phyloP scores from a whole-genome alignment of 2,888 invertebrate species.

The Pristionchus arcanus region DNA sequence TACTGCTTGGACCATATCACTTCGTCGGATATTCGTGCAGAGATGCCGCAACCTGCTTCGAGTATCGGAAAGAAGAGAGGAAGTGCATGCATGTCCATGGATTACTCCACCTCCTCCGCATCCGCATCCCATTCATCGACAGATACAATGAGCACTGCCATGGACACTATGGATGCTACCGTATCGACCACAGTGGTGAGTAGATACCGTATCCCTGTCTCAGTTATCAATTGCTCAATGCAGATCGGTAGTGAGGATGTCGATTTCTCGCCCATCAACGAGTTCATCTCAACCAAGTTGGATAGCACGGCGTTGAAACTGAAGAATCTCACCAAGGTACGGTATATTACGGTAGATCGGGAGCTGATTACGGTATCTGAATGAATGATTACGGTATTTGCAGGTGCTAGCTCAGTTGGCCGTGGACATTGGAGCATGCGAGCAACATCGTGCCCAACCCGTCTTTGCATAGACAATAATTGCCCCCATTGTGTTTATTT shows the following conservation, averaged over 20 bases:
- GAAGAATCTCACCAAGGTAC: constrained; percentile 29
- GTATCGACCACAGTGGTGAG: background rate
- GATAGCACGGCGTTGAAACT: constrained; percentile 45
- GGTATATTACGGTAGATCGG: background rate
- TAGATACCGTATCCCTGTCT: background rate
- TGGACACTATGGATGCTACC: constrained; percentile 27
- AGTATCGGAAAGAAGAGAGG: constrained; percentile 25
- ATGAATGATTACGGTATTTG: background rate
- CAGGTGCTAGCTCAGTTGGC: constrained; percentile 53
- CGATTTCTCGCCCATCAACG: constrained; percentile 54
- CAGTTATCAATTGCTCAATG: background rate
- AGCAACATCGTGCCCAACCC: background rate
- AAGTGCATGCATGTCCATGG: constrained; percentile 37
- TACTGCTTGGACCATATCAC: constrained; percentile 46
- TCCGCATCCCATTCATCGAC: no score
- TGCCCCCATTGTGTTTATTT: background rate
- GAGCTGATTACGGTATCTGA: background rate
- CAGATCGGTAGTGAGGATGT: constrained; percentile 18
- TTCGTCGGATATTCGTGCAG: background rate
- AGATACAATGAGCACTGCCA: background rate
- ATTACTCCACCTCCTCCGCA: background rate
- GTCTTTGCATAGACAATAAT: constrained; percentile 26
- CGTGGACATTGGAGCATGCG: constrained; percentile 49
- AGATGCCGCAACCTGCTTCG: background rate
- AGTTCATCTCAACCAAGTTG: constrained; percentile 41